Base-by-base conservation (phyloP, 2,888 invertebrate species). In the Drosophila austrosaltans region DNA sequence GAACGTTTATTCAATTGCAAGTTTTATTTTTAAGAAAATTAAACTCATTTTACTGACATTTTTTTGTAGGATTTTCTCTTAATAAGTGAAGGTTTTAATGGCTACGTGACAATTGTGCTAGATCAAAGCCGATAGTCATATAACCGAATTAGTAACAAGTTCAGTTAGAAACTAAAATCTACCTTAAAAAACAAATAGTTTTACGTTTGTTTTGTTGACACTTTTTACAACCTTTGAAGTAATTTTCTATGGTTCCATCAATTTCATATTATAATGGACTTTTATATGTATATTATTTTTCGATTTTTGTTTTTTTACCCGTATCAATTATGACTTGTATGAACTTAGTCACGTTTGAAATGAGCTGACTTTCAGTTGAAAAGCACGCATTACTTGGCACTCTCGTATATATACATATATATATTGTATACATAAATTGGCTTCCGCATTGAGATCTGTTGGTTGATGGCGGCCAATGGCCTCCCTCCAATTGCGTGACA, bases 361-460 rank as follows among this genome's bases (percentile, higher is more conserved):
- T 4, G 8, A 36, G 10, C 36, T 25, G 22, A 48, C 22, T 25
- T n/a, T 57, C 36, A 36, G 20, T 12, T 20, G 56, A 57, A 12
- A 57, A 32, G 56, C 57, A 39, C 40, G 57, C 42, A 61, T 32
- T 74, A 58, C 53, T 25, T 20, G 57, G 2, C 36, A 36, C 36
- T 36, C 36, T 8, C 8, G 8, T 8, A 36, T 10, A 36, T 8
- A 36, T 10, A 36, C 3, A 36, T 10, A 36, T 8, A 10, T 10
- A 36, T 8, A 32, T 42, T 16, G 57, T 69, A 42, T 44, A 60
- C 48, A 44, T 39, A 30, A 48, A 58, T 72, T 44, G 42, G 42
- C 61, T 72, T 72, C 75, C 72, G 72, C 72, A 74, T 72, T 74
- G 61, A 53, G 68, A 42, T 67, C 22, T 22, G 53, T 48, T 7